Conservation (phyloP, 92 coral and sea anemone species). For the Epizoanthus scotinus region DNA sequence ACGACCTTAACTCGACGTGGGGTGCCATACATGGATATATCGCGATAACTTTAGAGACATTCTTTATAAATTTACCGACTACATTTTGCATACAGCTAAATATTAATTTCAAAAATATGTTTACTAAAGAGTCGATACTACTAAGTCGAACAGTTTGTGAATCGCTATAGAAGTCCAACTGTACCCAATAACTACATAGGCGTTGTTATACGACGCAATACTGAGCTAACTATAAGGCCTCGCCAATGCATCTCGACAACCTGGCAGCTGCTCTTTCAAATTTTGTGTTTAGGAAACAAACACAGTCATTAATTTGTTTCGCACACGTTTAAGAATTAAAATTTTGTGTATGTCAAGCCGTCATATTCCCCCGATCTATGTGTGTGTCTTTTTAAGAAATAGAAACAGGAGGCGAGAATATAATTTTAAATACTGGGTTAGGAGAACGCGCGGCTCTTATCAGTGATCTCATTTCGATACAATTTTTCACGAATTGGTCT, state of each 20-base stretch:
- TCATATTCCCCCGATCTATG: neutral
- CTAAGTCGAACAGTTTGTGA: neutral
- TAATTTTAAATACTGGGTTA: neutral
- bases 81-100: neutral
- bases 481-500: slow-evolving; percentile 11
- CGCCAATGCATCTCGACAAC: neutral
- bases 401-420: neutral
- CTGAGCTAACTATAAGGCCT: neutral
- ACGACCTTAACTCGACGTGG: slow-evolving; percentile 21
- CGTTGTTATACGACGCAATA: neutral
- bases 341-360: neutral
- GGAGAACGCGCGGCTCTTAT: neutral
- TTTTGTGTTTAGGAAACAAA: slow-evolving; percentile 16
- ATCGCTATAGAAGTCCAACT: neutral
- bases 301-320: slow-evolving; percentile 36
- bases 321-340: slow-evolving; percentile 23
- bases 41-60: slow-evolving; percentile 12
- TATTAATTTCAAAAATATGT: neutral
- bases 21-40: slow-evolving; percentile 1
- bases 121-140: neutral
- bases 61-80: slow-evolving; percentile 4
- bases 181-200: no score
- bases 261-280: slow-evolving; percentile 5
- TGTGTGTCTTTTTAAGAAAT: neutral
- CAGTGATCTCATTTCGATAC: slow-evolving; percentile 6